These are phyloP conservation scores for Lathronympha strigana DNA, from an alignment of 2,888 invertebrate genomes.

Conservation along the genomic window DNA sequence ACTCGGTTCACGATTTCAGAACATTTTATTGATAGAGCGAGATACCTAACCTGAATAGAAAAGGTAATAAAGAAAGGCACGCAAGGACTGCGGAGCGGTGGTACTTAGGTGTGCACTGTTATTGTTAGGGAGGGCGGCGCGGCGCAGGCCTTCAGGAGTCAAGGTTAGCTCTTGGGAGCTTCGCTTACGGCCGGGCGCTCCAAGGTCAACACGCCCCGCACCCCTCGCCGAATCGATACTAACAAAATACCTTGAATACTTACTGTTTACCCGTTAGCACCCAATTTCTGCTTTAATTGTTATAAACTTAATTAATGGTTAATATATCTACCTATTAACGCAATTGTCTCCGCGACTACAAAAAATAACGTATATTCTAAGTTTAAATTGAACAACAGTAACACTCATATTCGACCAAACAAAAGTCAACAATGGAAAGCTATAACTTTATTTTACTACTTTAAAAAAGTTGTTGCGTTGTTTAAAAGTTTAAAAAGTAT, in stretches of 20 bases:
- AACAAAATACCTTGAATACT: slow-evolving; percentile 44
- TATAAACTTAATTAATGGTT: no score
- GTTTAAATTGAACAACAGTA: slow-evolving; percentile 1
- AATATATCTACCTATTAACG: no score
- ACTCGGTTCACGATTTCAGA: background rate
- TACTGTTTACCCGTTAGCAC: background rate
- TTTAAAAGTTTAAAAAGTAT: slow-evolving; percentile 4
- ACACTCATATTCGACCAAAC: background rate
- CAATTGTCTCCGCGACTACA: background rate
- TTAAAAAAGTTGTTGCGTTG: slow-evolving; percentile 6
- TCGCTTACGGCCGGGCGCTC: slow-evolving; percentile 56
- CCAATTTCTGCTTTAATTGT: background rate
- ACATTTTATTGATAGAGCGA: background rate
- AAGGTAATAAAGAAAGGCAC: background rate
- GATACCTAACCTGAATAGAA: background rate
- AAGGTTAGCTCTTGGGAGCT: slow-evolving; percentile 65
- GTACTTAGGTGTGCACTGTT: slow-evolving; percentile 48
- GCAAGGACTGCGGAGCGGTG: slow-evolving; percentile 42
- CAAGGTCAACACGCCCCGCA: slow-evolving; percentile 56
- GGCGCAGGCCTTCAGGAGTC: slow-evolving; percentile 58
- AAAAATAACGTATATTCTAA: background rate
- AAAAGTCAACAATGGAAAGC: background rate
- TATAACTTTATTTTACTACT: background rate
- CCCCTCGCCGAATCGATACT: slow-evolving; percentile 60
- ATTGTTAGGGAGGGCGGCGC: slow-evolving; percentile 51